These are phyloP conservation scores for Nephrotoma flavescens DNA, from an alignment of 2,888 invertebrate genomes.

Conservation along the genomic window DNA sequence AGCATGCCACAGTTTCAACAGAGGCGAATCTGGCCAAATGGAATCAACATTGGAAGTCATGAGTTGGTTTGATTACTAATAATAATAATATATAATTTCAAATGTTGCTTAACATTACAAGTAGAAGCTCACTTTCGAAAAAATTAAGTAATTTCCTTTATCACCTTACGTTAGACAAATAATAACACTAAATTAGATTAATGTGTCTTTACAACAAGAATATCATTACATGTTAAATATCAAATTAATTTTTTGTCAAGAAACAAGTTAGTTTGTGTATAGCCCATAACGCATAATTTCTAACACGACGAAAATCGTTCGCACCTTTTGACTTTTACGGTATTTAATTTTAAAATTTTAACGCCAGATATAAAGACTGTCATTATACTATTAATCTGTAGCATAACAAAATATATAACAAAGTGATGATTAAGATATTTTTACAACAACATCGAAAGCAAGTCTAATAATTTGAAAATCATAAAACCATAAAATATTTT, in stretches of 20 bases:
- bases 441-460: not conserved
- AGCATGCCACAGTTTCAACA: too few species aligned
- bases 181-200: not conserved
- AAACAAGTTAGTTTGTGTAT: not conserved
- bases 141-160: not conserved
- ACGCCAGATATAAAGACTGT: not conserved
- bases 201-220: not conserved
- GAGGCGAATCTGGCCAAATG: too few species aligned
- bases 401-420: not conserved
- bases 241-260: not conserved
- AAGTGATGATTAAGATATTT: not conserved
- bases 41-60: too few species aligned
- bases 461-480: not conserved
- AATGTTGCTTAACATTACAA: too few species aligned
- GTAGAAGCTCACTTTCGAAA: too few species aligned
- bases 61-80: too few species aligned
- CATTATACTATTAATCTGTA: not conserved
- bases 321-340: not conserved
- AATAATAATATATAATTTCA: too few species aligned
- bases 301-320: not conserved
- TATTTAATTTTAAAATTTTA: not conserved
- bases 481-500: not conserved
- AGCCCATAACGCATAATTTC: not conserved
- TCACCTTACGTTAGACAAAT: not conserved
- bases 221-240: not conserved